Evolutionary conservation across 2,888 invertebrate genomes (phyloP).

Genomic region (Drosophila atroscutellata): DNA sequence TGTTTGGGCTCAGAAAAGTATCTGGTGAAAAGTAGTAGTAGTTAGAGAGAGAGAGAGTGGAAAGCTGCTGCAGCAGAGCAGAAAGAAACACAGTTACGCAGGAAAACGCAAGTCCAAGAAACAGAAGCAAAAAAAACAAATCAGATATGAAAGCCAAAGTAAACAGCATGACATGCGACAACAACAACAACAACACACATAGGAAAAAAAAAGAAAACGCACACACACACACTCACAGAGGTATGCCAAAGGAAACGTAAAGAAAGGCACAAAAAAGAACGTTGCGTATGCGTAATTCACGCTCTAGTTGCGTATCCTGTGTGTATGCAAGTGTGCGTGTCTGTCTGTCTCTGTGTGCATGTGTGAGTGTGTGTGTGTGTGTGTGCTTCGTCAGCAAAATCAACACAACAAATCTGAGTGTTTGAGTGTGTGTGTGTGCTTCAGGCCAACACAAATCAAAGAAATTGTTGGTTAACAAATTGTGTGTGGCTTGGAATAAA

Average conservation of each 20-base stretch:
- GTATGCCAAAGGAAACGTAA: constrained; percentile 53
- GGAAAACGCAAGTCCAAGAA: constrained; percentile 50
- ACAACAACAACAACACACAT: constrained; percentile 51
- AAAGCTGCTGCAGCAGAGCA: constrained; percentile 47
- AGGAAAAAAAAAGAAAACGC: constrained; percentile 26
- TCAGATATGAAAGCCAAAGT: constrained; percentile 69
- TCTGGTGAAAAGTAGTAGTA: constrained; percentile 33
- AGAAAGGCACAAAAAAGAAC: constrained; percentile 51
- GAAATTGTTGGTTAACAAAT: constrained; percentile 55
- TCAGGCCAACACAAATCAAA: constrained; percentile 44
- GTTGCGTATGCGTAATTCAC: constrained; percentile 81
- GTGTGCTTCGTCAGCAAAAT: constrained; percentile 60
- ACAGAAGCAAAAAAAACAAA: constrained; percentile 20
- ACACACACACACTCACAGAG: constrained; percentile 20
- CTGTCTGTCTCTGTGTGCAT: constrained; percentile 35
- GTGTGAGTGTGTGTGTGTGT: constrained; percentile 23
- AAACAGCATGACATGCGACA: constrained; percentile 73
- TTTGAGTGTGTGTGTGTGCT: constrained; percentile 20
- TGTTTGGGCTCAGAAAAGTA: constrained; percentile 34
- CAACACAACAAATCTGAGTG: constrained; percentile 49
- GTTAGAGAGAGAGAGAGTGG: constrained; percentile 16
- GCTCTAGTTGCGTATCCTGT: constrained; percentile 74
- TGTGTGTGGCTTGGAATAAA: constrained; percentile 41
- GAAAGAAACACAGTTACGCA: constrained; percentile 59
- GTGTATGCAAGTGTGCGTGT: constrained; percentile 20